Percentiles rank a stretch among this genome's conserved stretches.
Evolutionary conservation across 2,113 vertebrate species (phyloP).

Genomic region (Siniperca chuatsi): DNA sequence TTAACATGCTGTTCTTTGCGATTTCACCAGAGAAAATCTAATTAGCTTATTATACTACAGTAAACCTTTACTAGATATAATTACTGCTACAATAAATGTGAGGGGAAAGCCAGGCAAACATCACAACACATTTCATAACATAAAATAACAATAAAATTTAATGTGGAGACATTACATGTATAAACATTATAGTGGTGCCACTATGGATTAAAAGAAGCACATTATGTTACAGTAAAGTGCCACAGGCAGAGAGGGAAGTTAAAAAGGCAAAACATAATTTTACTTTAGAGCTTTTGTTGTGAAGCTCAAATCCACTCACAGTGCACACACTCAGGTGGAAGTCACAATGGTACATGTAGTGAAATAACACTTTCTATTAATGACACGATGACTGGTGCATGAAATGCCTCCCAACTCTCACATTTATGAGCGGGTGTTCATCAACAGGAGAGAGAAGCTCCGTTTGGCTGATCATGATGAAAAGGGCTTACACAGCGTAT

Average conservation of each 20-base stretch:
- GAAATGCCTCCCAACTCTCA: constrained; percentile 32
- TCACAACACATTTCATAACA: neutral
- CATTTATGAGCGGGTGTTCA: constrained; percentile 28
- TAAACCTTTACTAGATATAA: constrained; percentile 42
- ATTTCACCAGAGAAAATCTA: constrained; percentile 37
- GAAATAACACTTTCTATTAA: constrained; percentile 20
- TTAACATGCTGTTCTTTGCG: constrained; percentile 24
- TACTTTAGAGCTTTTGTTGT: constrained; percentile 13
- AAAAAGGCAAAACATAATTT: neutral
- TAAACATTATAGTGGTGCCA: neutral
- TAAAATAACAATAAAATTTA: neutral
- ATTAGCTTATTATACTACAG: constrained; percentile 29
- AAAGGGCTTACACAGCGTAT: constrained; percentile 73
- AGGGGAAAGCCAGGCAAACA: neutral
- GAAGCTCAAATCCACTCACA: constrained; percentile 21
- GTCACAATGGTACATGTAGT: constrained; percentile 8
- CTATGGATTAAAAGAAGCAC: neutral
- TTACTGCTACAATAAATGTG: constrained; percentile 8
- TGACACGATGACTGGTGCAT: constrained; percentile 41
- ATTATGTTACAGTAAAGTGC: neutral
- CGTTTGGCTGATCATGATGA: constrained; percentile 53
- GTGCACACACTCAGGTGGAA: constrained; percentile 32
- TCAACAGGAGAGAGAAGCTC: constrained; percentile 32
- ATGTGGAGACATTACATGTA: neutral
- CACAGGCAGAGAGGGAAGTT: neutral